Evolutionary conservation across 2,797 vertebrate species (phyloP).

Genomic region (Delichon dasypus): DNA sequence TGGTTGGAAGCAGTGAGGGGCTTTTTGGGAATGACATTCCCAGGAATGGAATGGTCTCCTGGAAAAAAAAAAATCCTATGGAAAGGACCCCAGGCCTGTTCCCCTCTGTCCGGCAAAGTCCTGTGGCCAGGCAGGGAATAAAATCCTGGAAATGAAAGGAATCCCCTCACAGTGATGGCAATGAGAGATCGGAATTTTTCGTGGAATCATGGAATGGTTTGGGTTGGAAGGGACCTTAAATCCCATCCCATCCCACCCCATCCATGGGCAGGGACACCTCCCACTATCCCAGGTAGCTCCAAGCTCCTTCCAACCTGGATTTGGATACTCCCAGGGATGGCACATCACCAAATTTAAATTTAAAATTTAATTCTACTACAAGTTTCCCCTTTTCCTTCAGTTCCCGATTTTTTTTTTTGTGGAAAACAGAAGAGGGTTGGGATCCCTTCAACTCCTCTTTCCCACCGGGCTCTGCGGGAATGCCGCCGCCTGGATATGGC

Average conservation of each 20-base stretch:
- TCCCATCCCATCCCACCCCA: background rate
- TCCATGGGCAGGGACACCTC: background rate
- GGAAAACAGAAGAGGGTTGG: fast-evolving
- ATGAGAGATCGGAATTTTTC: background rate
- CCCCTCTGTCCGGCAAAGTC: background rate
- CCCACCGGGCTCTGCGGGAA: background rate
- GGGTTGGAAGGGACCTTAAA: background rate
- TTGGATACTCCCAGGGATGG: background rate
- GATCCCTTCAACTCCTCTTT: background rate
- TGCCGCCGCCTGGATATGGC: fast-evolving
- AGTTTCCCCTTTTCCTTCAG: background rate
- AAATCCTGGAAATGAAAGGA: background rate
- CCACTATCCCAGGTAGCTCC: background rate
- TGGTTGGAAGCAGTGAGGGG: background rate
- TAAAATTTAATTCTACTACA: background rate
- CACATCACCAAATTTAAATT: background rate
- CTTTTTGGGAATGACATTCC: background rate
- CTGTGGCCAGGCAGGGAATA: background rate
- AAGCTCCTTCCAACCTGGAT: fast-evolving
- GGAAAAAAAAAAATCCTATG: background rate
- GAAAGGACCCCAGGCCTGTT: background rate
- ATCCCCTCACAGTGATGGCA: no score
- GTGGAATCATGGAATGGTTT: background rate
- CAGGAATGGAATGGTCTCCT: background rate
- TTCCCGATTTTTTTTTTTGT: background rate